These are phyloP conservation scores for Tipula lateralis DNA, from an alignment of 2,888 invertebrate species.

Conservation along the genomic window DNA sequence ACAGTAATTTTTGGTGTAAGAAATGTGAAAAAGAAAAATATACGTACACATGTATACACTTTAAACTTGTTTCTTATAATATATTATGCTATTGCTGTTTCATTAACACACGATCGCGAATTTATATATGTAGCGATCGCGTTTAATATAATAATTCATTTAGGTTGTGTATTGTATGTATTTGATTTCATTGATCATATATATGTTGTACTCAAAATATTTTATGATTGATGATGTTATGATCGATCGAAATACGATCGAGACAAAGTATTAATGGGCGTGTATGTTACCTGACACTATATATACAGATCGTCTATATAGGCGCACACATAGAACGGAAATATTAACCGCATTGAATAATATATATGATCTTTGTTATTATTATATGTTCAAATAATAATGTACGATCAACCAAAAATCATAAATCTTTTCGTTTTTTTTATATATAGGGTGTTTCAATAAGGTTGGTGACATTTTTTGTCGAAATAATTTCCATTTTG, in stretches of 20 bases:
- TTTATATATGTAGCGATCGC: not conserved
- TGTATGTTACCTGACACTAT: not conserved
- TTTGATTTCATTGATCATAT: not conserved
- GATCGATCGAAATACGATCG: not conserved
- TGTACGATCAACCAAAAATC: not conserved
- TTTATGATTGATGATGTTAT: not conserved
- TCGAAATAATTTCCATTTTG: too few species aligned
- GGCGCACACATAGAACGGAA: too few species aligned
- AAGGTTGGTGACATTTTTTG: too few species aligned
- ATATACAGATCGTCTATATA: too few species aligned
- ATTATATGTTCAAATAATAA: not conserved
- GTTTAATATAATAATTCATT: not conserved
- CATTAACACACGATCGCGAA: not conserved
- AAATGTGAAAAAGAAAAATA: not conserved
- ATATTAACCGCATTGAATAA: too few species aligned
- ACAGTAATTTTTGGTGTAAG: not conserved
- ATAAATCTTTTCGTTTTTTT: not conserved
- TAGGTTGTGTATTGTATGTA: not conserved
- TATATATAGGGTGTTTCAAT: too few species aligned
- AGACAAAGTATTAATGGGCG: not conserved
- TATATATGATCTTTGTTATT: too few species aligned
- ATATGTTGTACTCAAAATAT: not conserved
- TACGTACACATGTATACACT: not conserved
- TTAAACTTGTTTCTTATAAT: not conserved
- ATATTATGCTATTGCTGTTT: not conserved